These are phyloP conservation scores for Coptodon rendalli DNA, from an alignment of 2,113 vertebrate species.

Conservation along the genomic window DNA sequence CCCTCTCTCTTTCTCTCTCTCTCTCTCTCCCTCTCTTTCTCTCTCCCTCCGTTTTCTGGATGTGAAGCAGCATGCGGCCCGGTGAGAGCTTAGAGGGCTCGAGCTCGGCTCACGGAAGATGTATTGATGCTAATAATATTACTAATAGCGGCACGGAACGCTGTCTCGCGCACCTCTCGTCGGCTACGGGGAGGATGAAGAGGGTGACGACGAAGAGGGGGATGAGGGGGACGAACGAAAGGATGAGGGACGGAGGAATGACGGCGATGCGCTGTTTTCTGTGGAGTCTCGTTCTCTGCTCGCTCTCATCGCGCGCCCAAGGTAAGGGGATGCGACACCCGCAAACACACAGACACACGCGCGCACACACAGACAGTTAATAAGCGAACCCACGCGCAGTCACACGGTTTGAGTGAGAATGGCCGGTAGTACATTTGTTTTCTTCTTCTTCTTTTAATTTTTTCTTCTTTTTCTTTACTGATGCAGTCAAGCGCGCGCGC, in stretches of 20 bases:
- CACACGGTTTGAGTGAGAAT: background rate
- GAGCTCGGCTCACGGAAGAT: conserved; percentile 63
- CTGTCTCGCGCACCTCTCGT: conserved; percentile 39
- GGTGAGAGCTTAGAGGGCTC: conserved; percentile 69
- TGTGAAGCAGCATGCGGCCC: conserved; percentile 74
- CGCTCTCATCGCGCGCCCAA: conserved; percentile 60
- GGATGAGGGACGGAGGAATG: conserved; percentile 50
- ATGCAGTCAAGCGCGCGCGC: conserved; percentile 15
- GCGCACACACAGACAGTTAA: background rate
- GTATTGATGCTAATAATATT: conserved; percentile 26
- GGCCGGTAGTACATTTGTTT: background rate
- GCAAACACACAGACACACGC: background rate
- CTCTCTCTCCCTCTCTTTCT: background rate
- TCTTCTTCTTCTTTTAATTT: background rate
- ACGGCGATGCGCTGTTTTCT: conserved; percentile 61
- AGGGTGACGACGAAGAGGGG: conserved; percentile 28
- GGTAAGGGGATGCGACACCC: conserved; percentile 59
- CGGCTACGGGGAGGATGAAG: conserved; percentile 27
- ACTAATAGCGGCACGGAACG: conserved; percentile 35
- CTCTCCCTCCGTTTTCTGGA: conserved; percentile 53
- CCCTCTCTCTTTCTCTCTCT: background rate
- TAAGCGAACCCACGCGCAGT: background rate
- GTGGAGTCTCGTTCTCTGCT: conserved; percentile 61
- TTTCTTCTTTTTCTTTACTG: background rate
- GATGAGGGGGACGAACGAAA: conserved; percentile 7